Base-by-base conservation (phyloP, 2,113 vertebrate species). In the Arenaria interpres region DNA sequence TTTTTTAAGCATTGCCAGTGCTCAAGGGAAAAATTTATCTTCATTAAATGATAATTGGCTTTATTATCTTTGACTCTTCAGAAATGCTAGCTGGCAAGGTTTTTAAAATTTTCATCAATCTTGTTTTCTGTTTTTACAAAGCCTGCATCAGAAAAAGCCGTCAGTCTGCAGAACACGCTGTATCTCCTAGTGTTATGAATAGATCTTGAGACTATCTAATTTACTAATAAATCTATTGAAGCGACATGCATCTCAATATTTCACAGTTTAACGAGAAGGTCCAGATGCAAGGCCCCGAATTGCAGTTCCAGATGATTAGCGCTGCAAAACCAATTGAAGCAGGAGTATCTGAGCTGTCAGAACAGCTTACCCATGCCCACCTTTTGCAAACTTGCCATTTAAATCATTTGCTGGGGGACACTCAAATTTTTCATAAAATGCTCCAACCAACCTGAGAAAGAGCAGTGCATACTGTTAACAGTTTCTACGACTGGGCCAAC, bases 31-130 rank as follows among this genome's bases (percentile, higher is more conserved):
- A 94, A 77, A 96, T 96, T 90, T 91, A 83, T 97, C 97, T 97
- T 97, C 7, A 4, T 97, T 97, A 97, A 93, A 94, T 39, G 89
- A 93, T 97, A 97, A 98, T 95, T 97, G 94, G 85, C 75, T 93
- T 90, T 89, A 97, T 96, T 95, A 94, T 93, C 95, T 97, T 92
- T 93, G 96, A 93, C 96, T 97, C 87, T 68, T 98, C 94, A 95
- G 96, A 97, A 98, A 96, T 64, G 85, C 89, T 96, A 90, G 75
- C 93, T 96, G 96, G 97, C 80, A 89, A 96, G 85, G 93, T 96
- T 96, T 95, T 88, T 28, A 45, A 93, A 96, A 82, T 86, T 67
- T 92, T 96, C 93, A 97, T 97, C 97, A 91, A 88, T 98, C 96
- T 96, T 96, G 87, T 95, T 95, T 96, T 93, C 80, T 85, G 46